A percentile compares a stretch with the other conserved stretches of the same genome.
Conservation (phyloP, 2,888 invertebrate genomes). For the Panorpa germanica region DNA sequence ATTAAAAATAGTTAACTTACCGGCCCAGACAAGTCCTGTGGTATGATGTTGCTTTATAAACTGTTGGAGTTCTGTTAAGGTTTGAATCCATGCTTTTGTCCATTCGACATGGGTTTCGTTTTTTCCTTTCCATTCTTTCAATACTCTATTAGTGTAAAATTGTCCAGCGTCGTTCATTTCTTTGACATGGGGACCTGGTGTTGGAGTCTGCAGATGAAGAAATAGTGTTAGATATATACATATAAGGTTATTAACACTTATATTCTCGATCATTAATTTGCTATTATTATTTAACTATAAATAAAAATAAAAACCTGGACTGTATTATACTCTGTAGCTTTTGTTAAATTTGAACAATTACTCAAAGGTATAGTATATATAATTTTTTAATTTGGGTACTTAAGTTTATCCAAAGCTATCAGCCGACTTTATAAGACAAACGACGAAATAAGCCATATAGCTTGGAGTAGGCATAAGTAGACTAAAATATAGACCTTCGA, state of each 20-base stretch:
- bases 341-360: too few relatives aligned
- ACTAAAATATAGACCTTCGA: too few relatives aligned
- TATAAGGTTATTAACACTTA: conserved; percentile 2
- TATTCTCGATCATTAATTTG: too few relatives aligned
- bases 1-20: conserved; percentile 23
- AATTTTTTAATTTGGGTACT: too few relatives aligned
- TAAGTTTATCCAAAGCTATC: too few relatives aligned
- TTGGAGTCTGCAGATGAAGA: conserved; percentile 39
- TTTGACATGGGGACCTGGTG: conserved; percentile 91
- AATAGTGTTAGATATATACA: conserved; percentile 2
- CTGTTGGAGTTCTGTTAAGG: conserved; percentile 68
- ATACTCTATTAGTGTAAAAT: conserved; percentile 93
- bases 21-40: conserved; percentile 90
- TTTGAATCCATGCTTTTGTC: conserved; percentile 84
- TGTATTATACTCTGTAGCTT: too few relatives aligned
- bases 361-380: too few relatives aligned
- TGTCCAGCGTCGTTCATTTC: conserved; percentile 97
- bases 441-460: too few relatives aligned
- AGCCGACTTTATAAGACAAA: too few relatives aligned
- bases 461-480: too few relatives aligned
- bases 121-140: conserved; percentile 97
- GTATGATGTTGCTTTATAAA: conserved; percentile 92
- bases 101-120: conserved; percentile 85
- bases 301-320: too few relatives aligned
- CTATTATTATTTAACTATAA: too few relatives aligned